Evolutionary conservation across 2,888 invertebrate genomes (phyloP), one percentile per base, ranked within the genome.

Genomic region (Notodonta dromedarius): DNA sequence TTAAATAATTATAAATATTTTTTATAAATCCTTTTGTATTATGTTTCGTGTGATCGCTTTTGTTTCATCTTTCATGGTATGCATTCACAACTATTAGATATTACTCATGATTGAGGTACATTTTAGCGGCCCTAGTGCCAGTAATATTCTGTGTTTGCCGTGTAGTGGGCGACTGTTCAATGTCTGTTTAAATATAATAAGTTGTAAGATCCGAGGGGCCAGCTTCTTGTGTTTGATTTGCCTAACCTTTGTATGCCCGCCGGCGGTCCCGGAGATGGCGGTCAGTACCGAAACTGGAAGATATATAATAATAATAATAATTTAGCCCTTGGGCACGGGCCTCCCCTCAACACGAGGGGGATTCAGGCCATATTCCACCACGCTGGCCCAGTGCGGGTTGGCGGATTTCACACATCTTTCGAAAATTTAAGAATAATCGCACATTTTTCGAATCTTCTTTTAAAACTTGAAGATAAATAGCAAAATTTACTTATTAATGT

Each of bases 101-200:
- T 50, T n/a, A n/a, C n/a, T 50, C 8, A 2, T 16, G 0, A 16
- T 16, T 52, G 0, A 24, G 32, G 11, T 53, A 11, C 8, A 55
- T 55, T 55, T 55, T 55, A 52, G 32, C 32, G 32, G 32, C 52
- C 32, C 32, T 0, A 12, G 52, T 32, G 4, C 32, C 13, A 52
- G 51, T 60, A 60, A 58, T 63, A 57, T 42, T 56, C 48, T 56
- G 56, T 60, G 44, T 56, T 24, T 56, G 48, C n/a, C 40, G 24
- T 44, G 44, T 53, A 12, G 64, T 61, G 59, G 57, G 59, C 61
- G 54, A 64, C 56, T 61, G 13, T 50, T 61, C 53, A 59, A 53
- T 58, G 62, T 51, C 59, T 56, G 44, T 7, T 53, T 39, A 24
- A 44, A 39, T 57, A 61, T 59, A 54, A 32, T 59, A n/a, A 56